phyloP scores from a whole-genome alignment of 2,113 vertebrate species.

The Athene noctua region DNA sequence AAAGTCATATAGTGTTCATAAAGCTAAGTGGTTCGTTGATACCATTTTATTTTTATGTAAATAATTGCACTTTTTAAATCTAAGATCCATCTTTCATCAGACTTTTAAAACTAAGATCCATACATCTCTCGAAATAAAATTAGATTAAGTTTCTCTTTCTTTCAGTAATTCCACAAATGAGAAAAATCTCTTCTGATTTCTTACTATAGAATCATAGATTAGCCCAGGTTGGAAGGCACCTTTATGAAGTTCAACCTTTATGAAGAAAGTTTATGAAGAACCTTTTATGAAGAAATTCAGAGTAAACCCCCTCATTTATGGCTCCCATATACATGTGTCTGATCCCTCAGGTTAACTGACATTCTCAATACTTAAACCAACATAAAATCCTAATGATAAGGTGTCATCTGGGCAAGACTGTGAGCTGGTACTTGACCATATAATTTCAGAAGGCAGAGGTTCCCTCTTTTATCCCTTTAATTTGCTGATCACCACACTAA shows the following conservation, averaged over 20 bases:
- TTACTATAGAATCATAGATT: neutral
- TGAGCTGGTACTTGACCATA: neutral
- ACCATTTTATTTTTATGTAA: neutral
- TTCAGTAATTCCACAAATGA: neutral
- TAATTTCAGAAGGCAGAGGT: neutral
- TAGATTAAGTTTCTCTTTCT: neutral
- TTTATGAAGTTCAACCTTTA: neutral
- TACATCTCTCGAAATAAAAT: neutral
- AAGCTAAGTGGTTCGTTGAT: neutral
- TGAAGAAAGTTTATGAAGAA: neutral
- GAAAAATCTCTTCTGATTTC: neutral
- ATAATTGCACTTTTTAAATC: slow-evolving; percentile 29
- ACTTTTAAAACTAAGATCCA: slow-evolving; percentile 17
- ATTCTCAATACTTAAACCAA: neutral
- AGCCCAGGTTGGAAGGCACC: neutral
- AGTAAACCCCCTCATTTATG: neutral
- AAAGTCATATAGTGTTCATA: slow-evolving; percentile 4
- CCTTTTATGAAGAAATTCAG: neutral
- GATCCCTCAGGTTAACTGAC: neutral
- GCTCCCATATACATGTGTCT: neutral
- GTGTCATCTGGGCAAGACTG: neutral
- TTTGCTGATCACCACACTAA: neutral
- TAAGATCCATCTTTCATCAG: neutral
- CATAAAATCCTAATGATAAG: neutral
- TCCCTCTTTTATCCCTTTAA: neutral